Percentiles rank a stretch among this genome's conserved stretches.
Conservation (phyloP, 2,797 vertebrate species). For the Fundulus diaphanus region DNA sequence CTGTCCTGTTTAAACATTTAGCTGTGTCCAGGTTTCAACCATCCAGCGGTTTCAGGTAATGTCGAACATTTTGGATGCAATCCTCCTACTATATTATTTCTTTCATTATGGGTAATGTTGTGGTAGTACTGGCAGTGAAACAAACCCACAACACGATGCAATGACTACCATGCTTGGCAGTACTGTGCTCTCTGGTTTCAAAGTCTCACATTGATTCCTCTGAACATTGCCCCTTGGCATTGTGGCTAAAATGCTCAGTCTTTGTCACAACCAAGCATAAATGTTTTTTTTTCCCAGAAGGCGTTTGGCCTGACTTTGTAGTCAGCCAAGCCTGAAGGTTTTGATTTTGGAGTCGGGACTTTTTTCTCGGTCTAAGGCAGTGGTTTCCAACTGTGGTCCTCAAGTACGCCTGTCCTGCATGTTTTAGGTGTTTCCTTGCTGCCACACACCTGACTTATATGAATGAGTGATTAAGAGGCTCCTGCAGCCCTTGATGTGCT, state of each 20-base stretch:
- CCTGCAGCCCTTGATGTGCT: too few relatives aligned
- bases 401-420: too few relatives aligned
- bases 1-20: not conserved
- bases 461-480: too few relatives aligned
- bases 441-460: too few relatives aligned
- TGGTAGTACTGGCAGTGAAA: not conserved
- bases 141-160: not conserved
- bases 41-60: not conserved
- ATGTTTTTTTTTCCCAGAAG: not conserved
- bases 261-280: not conserved
- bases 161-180: not conserved
- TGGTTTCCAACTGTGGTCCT: too few relatives aligned
- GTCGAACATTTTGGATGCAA: too few relatives aligned
- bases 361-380: too few relatives aligned
- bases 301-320: not conserved
- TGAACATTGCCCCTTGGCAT: not conserved
- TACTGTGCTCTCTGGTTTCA: too few relatives aligned
- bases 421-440: too few relatives aligned
- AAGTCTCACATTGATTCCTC: not conserved
- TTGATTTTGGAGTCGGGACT: not conserved
- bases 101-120: not conserved
- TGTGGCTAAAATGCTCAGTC: not conserved
- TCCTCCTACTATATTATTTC: not conserved
- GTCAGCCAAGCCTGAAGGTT: not conserved
- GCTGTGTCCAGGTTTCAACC: too few relatives aligned